A percentile compares a stretch with the other conserved stretches of the same genome.
phyloP scores from a whole-genome alignment of 2,888 invertebrate genomes.

The Nymphalis c-album region DNA sequence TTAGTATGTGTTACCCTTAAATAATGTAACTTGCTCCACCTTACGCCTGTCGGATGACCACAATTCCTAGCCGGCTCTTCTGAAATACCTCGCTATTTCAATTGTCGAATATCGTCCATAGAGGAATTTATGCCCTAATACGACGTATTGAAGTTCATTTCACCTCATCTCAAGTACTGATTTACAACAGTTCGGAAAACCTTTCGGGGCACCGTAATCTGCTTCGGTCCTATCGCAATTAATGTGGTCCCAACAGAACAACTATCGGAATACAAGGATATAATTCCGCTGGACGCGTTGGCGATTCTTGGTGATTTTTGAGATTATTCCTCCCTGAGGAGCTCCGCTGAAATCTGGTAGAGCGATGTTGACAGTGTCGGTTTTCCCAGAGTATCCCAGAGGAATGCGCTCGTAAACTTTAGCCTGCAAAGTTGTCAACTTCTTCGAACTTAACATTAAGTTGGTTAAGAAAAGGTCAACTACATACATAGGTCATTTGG shows the following conservation, averaged over 20 bases:
- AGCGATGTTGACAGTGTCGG: conserved; percentile 40
- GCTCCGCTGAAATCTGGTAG: conserved; percentile 35
- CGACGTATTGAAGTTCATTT: conserved; percentile 46
- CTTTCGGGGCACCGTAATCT: conserved; percentile 70
- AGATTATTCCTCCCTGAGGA: conserved; percentile 29
- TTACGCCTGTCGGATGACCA: conserved; percentile 53
- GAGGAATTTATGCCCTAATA: conserved; percentile 49
- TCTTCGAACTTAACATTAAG: conserved; percentile 22
- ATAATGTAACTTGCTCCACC: conserved; percentile 60
- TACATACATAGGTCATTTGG: background rate
- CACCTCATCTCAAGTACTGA: conserved; percentile 47
- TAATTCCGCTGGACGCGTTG: conserved; percentile 44
- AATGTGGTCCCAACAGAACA: conserved; percentile 63
- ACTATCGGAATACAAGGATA: conserved; percentile 50
- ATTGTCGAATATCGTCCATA: conserved; percentile 48
- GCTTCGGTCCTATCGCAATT: conserved; percentile 74
- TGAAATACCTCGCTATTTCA: conserved; percentile 56
- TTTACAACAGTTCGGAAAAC: conserved; percentile 64
- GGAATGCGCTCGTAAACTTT: conserved; percentile 29
- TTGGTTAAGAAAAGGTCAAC: conserved; percentile 24
- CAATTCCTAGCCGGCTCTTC: conserved; percentile 48
- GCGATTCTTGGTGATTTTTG: conserved; percentile 34
- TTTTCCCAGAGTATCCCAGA: conserved; percentile 24
- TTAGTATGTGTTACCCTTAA: conserved; percentile 64
- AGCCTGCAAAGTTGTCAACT: conserved; percentile 27